Evolutionary conservation across 2,797 vertebrate species (phyloP), one percentile per base, ranked within the genome.

Genomic region (Clarias laeviceps): DNA sequence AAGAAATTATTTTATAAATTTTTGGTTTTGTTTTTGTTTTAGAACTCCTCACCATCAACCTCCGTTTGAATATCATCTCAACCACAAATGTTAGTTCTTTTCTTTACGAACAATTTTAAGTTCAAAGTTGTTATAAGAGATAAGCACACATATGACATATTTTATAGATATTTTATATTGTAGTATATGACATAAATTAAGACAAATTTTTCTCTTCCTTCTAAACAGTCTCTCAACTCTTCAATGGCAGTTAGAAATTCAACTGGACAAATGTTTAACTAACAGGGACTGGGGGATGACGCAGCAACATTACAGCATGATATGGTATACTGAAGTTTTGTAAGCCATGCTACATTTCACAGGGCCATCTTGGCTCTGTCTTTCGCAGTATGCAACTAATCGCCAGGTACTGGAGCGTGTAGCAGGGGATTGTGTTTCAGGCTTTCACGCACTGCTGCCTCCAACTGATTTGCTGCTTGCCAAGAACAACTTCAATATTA

Each of bases 341-440:
- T 66, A 68, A 64, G 80, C 62, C 80, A 69, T 77, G 62, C 64
- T 65, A n/a, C 80, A 50, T 78, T 82, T 76, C 80, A 76, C 80
- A 68, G 70, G 78, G 91, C 93, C 94, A 94, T 95, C 92, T 94
- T 94, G 93, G 94, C 92, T 94, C 92, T 91, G 93, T 89, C 88
- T 90, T 87, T 89, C 91, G 91, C 92, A 91, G 92, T 92, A 91
- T 93, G 93, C 92, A 92, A 91, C 84, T 93, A 93, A 94, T 78
- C 79, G 82, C 85, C 76, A 85, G 87, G 88, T 84, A 84, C 87
- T 69, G 77, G 40, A 82, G 74, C 65, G 73, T 69, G 72, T 66
- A 78, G 85, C 73, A 61, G 85, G 45, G 73, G 68, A 78, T 66
- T 77, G 73, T 62, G 37, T 78, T 82, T 69, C 80, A 78, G 73